Percentiles rank a stretch among this genome's conserved stretches.
These are phyloP conservation scores for Apeira syringaria DNA, from an alignment of 2,888 invertebrate species.

Conservation along the genomic window DNA sequence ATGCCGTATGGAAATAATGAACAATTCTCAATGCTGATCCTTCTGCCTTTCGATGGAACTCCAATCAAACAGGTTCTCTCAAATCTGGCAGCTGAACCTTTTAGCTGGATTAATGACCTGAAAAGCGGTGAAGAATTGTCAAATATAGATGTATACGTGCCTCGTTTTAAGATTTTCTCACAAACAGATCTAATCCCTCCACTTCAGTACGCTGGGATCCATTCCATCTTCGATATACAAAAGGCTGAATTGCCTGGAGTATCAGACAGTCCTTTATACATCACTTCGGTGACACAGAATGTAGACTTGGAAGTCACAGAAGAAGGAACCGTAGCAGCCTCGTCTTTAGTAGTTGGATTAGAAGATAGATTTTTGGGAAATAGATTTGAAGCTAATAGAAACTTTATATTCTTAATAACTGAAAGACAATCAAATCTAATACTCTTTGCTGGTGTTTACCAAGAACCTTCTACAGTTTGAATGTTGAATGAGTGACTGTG, in stretches of 20 bases:
- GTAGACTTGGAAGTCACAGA: constrained; percentile 89
- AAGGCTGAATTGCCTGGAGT: constrained; percentile 85
- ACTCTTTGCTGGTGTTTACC: constrained; percentile 85
- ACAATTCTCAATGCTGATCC: constrained; percentile 85
- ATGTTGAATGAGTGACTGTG: constrained; percentile 23
- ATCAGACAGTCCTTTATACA: constrained; percentile 77
- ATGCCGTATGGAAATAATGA: constrained; percentile 86
- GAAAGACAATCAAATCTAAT: constrained; percentile 84
- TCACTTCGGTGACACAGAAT: constrained; percentile 86
- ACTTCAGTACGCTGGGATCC: constrained; percentile 83
- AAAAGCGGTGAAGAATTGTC: constrained; percentile 63
- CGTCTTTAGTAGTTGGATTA: constrained; percentile 79
- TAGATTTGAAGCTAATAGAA: constrained; percentile 85
- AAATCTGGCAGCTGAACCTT: constrained; percentile 71
- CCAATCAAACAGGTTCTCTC: constrained; percentile 73
- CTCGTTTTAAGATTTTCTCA: constrained; percentile 83
- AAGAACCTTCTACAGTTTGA: constrained; percentile 48
- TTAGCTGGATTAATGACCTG: constrained; percentile 78
- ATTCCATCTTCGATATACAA: constrained; percentile 84
- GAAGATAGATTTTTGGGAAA: constrained; percentile 74
- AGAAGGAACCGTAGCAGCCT: constrained; percentile 88
- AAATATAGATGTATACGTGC: constrained; percentile 84
- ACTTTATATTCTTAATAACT: constrained; percentile 86
- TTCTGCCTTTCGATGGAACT: constrained; percentile 84
- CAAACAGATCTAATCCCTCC: constrained; percentile 67